phyloP scores from a whole-genome alignment of 2,888 invertebrate species.

The Apodemia zela region DNA sequence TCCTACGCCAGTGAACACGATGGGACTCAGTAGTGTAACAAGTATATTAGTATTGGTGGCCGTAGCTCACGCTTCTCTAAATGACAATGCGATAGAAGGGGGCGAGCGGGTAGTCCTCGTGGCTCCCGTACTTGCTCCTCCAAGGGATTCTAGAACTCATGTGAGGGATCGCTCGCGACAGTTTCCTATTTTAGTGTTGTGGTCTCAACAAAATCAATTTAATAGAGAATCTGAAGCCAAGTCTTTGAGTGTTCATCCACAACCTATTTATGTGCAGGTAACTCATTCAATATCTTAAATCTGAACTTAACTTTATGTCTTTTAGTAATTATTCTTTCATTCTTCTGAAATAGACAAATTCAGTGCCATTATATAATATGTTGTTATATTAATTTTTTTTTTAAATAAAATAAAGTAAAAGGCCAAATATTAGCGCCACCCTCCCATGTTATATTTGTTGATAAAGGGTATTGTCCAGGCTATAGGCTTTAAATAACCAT shows the following conservation, averaged over 20 bases:
- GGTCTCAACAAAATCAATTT: slow-evolving; percentile 35
- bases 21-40: slow-evolving; percentile 60
- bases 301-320: too few species aligned
- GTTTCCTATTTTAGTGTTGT: slow-evolving; percentile 65
- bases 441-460: too few species aligned
- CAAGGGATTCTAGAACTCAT: slow-evolving; percentile 52
- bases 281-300: neutral
- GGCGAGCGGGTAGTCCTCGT: slow-evolving; percentile 60
- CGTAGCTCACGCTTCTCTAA: slow-evolving; percentile 48
- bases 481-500: too few species aligned
- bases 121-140: slow-evolving; percentile 63
- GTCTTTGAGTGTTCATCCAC: neutral
- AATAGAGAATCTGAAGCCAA: slow-evolving; percentile 7
- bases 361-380: too few species aligned
- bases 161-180: slow-evolving; percentile 60
- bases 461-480: too few species aligned
- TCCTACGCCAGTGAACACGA: slow-evolving; percentile 68
- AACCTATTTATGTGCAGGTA: slow-evolving; percentile 19
- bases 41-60: slow-evolving; percentile 52
- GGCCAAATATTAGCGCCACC: too few species aligned
- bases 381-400: too few species aligned
- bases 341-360: too few species aligned
- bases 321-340: too few species aligned
- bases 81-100: slow-evolving; percentile 58
- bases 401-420: too few species aligned